Conservation (phyloP, 2,113 vertebrate species). For the Ophiodon elongatus region DNA sequence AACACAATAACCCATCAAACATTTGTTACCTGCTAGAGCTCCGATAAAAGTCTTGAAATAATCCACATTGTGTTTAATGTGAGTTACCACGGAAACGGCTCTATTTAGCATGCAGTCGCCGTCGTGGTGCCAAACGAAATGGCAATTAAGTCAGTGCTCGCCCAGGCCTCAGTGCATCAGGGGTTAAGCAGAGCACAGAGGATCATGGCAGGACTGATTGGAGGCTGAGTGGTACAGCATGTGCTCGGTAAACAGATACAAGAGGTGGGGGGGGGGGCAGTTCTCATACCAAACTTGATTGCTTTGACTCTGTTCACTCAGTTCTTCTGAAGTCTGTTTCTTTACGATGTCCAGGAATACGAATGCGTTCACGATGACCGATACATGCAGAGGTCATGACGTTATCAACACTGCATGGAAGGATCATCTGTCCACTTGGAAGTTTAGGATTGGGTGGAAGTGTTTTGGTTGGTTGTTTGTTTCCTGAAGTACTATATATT, state of each 20-base stretch:
- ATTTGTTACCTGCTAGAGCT: conserved; percentile 16
- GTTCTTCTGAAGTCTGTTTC: background rate
- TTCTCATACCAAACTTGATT: too few species aligned
- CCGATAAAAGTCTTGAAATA: background rate
- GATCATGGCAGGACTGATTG: conserved; percentile 31
- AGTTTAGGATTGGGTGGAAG: background rate
- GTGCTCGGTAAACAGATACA: conserved; percentile 1
- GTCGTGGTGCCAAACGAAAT: conserved; percentile 40
- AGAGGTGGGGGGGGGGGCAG: background rate
- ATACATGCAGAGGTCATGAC: background rate
- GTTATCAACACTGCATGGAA: background rate
- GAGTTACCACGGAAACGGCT: conserved; percentile 44
- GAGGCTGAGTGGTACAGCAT: conserved; percentile 18
- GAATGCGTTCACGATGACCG: background rate
- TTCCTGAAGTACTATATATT: too few species aligned
- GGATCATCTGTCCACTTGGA: background rate
- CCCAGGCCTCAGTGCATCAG: conserved; percentile 23
- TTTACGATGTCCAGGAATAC: background rate
- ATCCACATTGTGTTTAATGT: conserved; percentile 8
- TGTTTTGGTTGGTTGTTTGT: background rate
- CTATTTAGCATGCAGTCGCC: conserved; percentile 45
- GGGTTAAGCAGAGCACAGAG: conserved; percentile 26
- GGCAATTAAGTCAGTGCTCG: conserved; percentile 48
- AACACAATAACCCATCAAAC: conserved; percentile 17
- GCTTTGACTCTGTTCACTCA: too few species aligned